These are phyloP conservation scores for Silurus lanzhouensis DNA, from an alignment of 2,797 vertebrate species.

Conservation along the genomic window DNA sequence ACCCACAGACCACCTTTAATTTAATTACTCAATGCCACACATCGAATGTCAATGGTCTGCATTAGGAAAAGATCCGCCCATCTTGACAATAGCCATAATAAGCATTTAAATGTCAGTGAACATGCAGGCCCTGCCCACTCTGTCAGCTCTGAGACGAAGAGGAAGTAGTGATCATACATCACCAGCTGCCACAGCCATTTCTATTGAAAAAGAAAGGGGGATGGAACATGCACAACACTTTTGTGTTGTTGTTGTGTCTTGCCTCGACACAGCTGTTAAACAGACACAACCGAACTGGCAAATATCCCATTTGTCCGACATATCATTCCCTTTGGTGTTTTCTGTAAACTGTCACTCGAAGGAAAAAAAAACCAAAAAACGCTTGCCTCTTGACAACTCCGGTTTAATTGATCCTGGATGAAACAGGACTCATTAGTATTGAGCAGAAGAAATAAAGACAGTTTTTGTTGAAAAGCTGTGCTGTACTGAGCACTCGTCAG, in stretches of 20 bases:
- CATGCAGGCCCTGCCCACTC: constrained; percentile 39
- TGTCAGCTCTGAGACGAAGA: constrained; percentile 36
- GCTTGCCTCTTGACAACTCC: constrained; percentile 58
- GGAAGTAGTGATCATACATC: constrained; percentile 36
- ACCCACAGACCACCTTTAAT: constrained; percentile 48
- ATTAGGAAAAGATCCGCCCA: constrained; percentile 55
- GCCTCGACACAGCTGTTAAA: constrained; percentile 44
- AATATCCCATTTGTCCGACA: constrained; percentile 49
- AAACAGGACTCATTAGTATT: constrained; percentile 70
- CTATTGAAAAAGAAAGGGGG: constrained; percentile 22
- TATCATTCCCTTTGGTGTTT: constrained; percentile 47
- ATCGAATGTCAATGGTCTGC: constrained; percentile 48
- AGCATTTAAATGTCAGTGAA: constrained; percentile 56
- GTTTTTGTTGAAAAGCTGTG: constrained; percentile 60
- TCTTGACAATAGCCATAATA: constrained; percentile 58
- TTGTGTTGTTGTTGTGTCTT: constrained; percentile 32
- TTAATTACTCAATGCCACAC: constrained; percentile 32
- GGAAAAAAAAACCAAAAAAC: constrained; percentile 16
- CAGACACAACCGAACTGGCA: constrained; percentile 43
- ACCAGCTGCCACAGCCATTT: constrained; percentile 37
- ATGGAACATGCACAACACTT: neutral
- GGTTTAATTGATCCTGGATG: constrained; percentile 60
- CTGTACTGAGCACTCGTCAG: constrained; percentile 58
- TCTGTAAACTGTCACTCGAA: constrained; percentile 39
- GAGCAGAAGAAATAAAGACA: constrained; percentile 53